phyloP scores from a whole-genome alignment of 2,113 vertebrate species.

The Microcebus ravelobensis region DNA sequence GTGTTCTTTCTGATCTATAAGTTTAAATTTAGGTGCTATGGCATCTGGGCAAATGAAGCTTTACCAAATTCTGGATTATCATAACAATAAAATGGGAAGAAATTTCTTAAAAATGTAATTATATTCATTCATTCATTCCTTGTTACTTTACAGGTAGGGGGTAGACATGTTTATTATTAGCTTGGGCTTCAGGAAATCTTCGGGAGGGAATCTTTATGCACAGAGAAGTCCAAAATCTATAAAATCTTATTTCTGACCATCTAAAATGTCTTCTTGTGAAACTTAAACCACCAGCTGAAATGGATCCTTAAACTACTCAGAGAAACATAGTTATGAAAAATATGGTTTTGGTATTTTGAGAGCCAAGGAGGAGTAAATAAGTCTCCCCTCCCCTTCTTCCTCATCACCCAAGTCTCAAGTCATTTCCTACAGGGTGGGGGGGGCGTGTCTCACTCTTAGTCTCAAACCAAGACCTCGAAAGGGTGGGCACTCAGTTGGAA shows the following conservation, averaged over 20 bases:
- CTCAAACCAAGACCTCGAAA: not conserved
- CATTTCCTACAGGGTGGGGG: not conserved
- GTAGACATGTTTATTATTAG: not conserved
- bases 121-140: not conserved
- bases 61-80: not conserved
- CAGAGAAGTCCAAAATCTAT: not conserved
- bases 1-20: not conserved
- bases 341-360: not conserved
- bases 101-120: not conserved
- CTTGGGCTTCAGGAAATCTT: not conserved
- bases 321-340: not conserved
- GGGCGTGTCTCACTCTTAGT: not conserved
- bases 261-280: not conserved
- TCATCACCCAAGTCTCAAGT: not conserved
- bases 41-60: not conserved
- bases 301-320: not conserved
- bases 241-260: not conserved
- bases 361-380: not conserved
- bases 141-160: not conserved
- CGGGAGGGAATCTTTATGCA: not conserved
- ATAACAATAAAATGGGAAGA: not conserved
- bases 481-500: not conserved
- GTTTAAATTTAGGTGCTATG: not conserved
- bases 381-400: rapidly evolving
- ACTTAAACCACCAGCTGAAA: not conserved